These are phyloP conservation scores for Bellardia pandia DNA, from an alignment of 2,888 invertebrate genomes.

Conservation along the genomic window DNA sequence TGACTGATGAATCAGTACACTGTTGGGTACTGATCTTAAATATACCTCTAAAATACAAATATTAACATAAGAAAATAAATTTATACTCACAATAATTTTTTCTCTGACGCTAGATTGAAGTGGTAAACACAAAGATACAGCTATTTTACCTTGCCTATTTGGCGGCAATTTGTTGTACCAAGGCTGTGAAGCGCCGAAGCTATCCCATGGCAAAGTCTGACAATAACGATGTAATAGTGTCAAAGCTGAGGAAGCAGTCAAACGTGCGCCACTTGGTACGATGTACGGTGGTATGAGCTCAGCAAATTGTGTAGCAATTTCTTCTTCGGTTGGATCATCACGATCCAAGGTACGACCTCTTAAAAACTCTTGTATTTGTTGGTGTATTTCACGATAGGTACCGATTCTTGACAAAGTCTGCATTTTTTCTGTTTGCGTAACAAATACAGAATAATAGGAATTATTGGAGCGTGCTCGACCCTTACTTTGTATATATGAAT, in stretches of 20 bases:
- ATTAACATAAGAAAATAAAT: too few relatives aligned
- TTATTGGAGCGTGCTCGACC: conserved; percentile 90
- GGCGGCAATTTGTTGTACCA: conserved; percentile 83
- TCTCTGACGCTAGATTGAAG: conserved; percentile 90
- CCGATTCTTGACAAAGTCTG: conserved; percentile 83
- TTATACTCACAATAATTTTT: conserved; percentile 86
- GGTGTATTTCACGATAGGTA: conserved; percentile 85
- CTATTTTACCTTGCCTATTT: not conserved
- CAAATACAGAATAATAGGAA: conserved; percentile 87
- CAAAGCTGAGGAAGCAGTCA: conserved; percentile 77
- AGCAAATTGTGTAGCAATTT: conserved; percentile 86
- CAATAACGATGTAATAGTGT: conserved; percentile 92
- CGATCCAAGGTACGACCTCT: conserved; percentile 86
- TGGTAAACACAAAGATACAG: conserved; percentile 88
- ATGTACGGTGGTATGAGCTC: conserved; percentile 79
- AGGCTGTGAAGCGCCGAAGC: conserved; percentile 87
- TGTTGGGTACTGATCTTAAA: too few relatives aligned
- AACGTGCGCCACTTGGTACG: conserved; percentile 78
- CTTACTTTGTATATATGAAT: conserved; percentile 95
- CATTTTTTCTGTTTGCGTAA: conserved; percentile 80
- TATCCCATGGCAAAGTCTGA: conserved; percentile 90
- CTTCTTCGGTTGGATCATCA: conserved; percentile 85
- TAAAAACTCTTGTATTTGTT: conserved; percentile 86
- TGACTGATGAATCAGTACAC: too few relatives aligned
- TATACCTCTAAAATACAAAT: too few relatives aligned